Percentiles rank a stretch among this genome's conserved stretches.
Evolutionary conservation across 2,113 vertebrate species (phyloP).

Genomic region (Microtus ochrogaster): DNA sequence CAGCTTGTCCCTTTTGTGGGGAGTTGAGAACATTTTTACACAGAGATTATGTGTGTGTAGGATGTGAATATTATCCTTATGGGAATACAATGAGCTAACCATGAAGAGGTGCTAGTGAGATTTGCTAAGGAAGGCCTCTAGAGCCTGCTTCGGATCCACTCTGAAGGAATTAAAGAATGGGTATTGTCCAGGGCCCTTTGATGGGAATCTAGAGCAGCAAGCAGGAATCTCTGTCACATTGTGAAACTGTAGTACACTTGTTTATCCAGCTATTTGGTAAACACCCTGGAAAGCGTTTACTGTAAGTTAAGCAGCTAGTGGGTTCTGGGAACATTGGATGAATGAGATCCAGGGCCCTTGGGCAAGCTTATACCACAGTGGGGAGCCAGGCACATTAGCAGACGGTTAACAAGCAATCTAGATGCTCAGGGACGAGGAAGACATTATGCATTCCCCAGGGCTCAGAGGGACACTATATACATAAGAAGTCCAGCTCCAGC

Average conservation of each 20-base stretch:
- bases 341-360: background rate
- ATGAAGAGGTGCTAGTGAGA: background rate
- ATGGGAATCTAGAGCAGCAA: background rate
- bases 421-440: background rate
- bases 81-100: background rate
- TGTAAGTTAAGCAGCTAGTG: background rate
- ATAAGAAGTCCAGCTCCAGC: background rate
- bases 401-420: background rate
- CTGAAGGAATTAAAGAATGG: background rate
- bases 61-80: background rate
- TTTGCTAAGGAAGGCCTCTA: background rate
- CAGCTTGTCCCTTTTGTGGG: background rate
- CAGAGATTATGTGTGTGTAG: too few relatives aligned
- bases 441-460: background rate
- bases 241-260: background rate
- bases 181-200: background rate
- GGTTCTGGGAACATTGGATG: background rate
- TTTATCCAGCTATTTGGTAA: background rate
- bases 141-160: background rate
- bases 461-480: background rate
- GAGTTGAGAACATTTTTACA: slow-evolving; percentile 21
- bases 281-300: background rate
- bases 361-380: background rate
- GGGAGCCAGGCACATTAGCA: background rate
- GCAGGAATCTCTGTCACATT: background rate